A percentile compares a stretch with the other conserved stretches of the same genome.
These are phyloP conservation scores for Ploceus nigricollis DNA, from an alignment of 2,113 vertebrate species.

Conservation along the genomic window DNA sequence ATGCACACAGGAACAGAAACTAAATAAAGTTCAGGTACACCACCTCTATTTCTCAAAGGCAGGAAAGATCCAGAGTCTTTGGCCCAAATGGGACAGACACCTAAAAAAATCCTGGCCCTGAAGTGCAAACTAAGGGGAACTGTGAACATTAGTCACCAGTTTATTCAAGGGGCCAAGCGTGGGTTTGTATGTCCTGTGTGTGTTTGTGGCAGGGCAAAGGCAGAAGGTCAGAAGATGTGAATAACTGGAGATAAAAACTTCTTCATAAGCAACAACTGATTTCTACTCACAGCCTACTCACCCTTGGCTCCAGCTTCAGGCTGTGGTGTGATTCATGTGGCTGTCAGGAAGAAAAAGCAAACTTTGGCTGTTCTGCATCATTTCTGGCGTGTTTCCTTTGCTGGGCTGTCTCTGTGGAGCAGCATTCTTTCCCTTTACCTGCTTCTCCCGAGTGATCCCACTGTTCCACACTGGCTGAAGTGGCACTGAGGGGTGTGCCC, in stretches of 20 bases:
- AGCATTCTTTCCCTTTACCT: neutral
- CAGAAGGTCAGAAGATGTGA: neutral
- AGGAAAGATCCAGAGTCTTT: neutral
- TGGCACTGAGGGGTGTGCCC: rapidly evolving
- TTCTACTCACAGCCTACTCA: neutral
- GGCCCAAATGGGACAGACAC: neutral
- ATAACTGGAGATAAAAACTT: neutral
- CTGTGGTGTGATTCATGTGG: neutral
- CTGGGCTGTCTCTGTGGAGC: neutral
- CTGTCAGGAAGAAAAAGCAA: neutral
- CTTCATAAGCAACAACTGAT: neutral
- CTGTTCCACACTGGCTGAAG: neutral
- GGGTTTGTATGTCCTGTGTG: neutral
- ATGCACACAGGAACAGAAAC: neutral
- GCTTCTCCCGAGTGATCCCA: rapidly evolving
- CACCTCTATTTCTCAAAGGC: neutral
- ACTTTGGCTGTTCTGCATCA: neutral
- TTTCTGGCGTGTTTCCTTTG: neutral
- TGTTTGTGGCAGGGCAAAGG: neutral
- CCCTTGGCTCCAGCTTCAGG: neutral
- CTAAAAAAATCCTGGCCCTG: neutral
- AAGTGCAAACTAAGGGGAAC: neutral
- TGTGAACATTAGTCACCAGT: neutral
- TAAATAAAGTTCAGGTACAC: neutral
- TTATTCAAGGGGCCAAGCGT: neutral